Conservation (phyloP, 2,888 invertebrate species). For the Amblyjoppa fuscipennis region DNA sequence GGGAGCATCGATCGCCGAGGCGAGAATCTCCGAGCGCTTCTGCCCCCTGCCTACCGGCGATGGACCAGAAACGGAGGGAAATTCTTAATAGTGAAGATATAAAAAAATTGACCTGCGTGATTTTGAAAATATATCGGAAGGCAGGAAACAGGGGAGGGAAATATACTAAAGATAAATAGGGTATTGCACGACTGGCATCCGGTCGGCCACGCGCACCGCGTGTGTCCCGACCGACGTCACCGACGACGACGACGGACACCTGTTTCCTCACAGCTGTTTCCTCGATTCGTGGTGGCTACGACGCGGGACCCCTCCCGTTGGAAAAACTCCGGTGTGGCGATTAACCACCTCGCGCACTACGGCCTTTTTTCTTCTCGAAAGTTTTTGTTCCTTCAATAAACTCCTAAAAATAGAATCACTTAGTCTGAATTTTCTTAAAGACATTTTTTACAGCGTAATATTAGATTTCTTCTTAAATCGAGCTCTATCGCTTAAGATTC, state of each 20-base stretch:
- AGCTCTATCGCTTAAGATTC: neutral
- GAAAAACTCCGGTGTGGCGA: conserved; percentile 13
- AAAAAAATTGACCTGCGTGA: conserved; percentile 30
- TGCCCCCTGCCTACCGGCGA: neutral
- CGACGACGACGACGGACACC: conserved; percentile 76
- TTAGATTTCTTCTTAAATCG: conserved; percentile 1
- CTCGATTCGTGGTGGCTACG: conserved; percentile 75
- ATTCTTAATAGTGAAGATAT: neutral
- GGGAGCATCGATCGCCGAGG: neutral
- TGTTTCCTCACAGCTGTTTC: conserved; percentile 85
- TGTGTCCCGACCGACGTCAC: conserved; percentile 82
- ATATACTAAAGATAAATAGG: conserved; percentile 9
- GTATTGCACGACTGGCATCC: conserved; percentile 71
- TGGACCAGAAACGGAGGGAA: too few species aligned
- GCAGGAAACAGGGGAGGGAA: conserved; percentile 24
- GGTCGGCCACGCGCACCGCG: conserved; percentile 81
- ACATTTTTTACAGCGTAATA: neutral
- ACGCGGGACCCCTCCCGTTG: conserved; percentile 6
- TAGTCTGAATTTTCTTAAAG: too few species aligned
- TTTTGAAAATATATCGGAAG: conserved; percentile 43
- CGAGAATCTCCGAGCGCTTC: neutral
- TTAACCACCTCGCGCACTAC: conserved; percentile 57
- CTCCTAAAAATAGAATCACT: too few species aligned
- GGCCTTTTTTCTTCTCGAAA: conserved; percentile 1
- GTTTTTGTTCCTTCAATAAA: neutral